Percentiles rank a stretch among this genome's conserved stretches.
Conservation (phyloP, 2,888 invertebrate genomes). For the Drosophila putrida region DNA sequence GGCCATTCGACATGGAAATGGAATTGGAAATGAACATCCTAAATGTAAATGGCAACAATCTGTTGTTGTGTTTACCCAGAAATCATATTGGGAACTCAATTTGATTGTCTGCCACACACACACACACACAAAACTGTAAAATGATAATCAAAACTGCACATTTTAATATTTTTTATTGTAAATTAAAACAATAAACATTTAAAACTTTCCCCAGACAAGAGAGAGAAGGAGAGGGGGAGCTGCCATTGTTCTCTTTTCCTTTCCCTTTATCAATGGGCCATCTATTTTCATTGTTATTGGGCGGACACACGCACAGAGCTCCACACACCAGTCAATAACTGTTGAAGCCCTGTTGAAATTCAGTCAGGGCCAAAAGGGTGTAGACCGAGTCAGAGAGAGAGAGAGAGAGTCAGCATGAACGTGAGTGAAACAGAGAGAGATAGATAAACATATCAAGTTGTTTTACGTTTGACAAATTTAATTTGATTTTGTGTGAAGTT, state of each 20-base stretch:
- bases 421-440: not conserved
- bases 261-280: constrained; percentile 63
- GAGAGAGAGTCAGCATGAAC: not conserved
- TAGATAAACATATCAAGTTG: constrained; percentile 72
- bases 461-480: constrained; percentile 79
- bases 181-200: constrained; percentile 78
- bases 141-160: constrained; percentile 73
- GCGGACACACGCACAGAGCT: constrained; percentile 55
- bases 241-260: not conserved
- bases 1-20: constrained; percentile 15
- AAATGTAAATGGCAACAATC: constrained; percentile 27
- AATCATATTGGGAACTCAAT: constrained; percentile 40
- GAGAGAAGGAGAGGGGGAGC: not conserved
- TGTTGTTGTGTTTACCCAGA: constrained; percentile 21
- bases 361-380: constrained; percentile 44
- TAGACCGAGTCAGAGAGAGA: not conserved
- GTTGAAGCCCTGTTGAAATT: constrained; percentile 41
- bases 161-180: constrained; percentile 77
- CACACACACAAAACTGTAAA: constrained; percentile 61
- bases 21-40: constrained; percentile 12
- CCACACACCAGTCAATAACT: constrained; percentile 49
- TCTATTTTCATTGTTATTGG: constrained; percentile 78
- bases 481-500: constrained; percentile 81
- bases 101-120: constrained; percentile 56
- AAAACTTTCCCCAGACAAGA: constrained; percentile 41